phyloP scores from a whole-genome alignment of 2,113 vertebrate genomes.

The Pluvianellus socialis region DNA sequence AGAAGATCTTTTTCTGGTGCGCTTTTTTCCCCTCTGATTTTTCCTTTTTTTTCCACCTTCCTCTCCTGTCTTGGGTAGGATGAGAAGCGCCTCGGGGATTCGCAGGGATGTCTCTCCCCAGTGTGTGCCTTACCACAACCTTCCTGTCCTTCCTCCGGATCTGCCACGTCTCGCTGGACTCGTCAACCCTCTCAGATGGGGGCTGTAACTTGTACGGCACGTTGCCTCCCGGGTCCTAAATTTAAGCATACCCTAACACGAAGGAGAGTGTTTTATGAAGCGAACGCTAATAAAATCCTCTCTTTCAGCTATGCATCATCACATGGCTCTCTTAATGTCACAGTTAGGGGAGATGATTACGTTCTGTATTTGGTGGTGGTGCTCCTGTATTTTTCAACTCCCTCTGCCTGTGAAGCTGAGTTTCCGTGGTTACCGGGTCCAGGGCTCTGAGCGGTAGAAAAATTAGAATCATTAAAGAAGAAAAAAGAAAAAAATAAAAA shows the following conservation, averaged over 20 bases:
- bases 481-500: background rate
- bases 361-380: background rate
- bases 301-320: background rate
- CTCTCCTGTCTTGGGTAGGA: background rate
- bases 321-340: background rate
- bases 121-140: fast-evolving
- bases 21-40: background rate
- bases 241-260: background rate
- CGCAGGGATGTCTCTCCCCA: background rate
- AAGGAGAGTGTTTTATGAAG: background rate
- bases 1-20: background rate
- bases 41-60: background rate
- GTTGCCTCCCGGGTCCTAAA: fast-evolving
- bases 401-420: constrained; percentile 39
- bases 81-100: fast-evolving
- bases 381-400: constrained; percentile 1
- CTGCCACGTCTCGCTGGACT: fast-evolving
- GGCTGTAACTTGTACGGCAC: background rate
- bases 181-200: fast-evolving
- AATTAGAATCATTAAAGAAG: constrained; percentile 51
- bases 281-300: background rate
- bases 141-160: background rate
- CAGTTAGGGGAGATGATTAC: background rate
- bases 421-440: constrained; percentile 67
- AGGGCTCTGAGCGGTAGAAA: background rate